These are phyloP conservation scores for Scelioninae gen. 1 DNA, from an alignment of 2,888 invertebrate species.

Conservation along the genomic window DNA sequence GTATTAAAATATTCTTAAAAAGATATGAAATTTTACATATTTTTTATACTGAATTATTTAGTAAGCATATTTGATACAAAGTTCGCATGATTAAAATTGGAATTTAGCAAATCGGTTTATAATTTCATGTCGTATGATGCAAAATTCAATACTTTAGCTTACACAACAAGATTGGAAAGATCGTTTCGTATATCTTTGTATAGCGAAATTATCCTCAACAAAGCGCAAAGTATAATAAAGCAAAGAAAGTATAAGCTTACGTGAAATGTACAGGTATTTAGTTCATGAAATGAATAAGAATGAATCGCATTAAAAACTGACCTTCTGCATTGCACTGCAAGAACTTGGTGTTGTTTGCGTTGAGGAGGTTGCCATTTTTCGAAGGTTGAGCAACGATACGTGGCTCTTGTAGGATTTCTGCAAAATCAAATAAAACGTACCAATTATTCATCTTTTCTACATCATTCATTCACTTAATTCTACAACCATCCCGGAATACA, in stretches of 20 bases:
- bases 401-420: slow-evolving; percentile 91
- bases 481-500: no score
- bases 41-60: background rate
- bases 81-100: no score
- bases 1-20: background rate
- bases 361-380: slow-evolving; percentile 93
- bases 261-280: slow-evolving; percentile 23
- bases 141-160: no score
- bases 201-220: slow-evolving; percentile 31
- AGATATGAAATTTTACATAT: background rate
- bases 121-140: no score
- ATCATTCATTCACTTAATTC: background rate
- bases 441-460: background rate
- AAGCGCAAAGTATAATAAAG: slow-evolving; percentile 39
- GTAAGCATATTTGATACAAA: no score
- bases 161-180: no score
- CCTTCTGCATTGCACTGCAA: slow-evolving; percentile 96
- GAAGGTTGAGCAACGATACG: slow-evolving; percentile 94
- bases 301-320: slow-evolving; percentile 80
- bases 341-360: slow-evolving; percentile 95
- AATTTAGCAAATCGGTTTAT: no score
- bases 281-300: slow-evolving; percentile 37
- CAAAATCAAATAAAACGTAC: slow-evolving; percentile 73
- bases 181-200: background rate
- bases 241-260: slow-evolving; percentile 36